phyloP scores from a whole-genome alignment of 1,140 invertebrate species.

The Aplysia californica region DNA sequence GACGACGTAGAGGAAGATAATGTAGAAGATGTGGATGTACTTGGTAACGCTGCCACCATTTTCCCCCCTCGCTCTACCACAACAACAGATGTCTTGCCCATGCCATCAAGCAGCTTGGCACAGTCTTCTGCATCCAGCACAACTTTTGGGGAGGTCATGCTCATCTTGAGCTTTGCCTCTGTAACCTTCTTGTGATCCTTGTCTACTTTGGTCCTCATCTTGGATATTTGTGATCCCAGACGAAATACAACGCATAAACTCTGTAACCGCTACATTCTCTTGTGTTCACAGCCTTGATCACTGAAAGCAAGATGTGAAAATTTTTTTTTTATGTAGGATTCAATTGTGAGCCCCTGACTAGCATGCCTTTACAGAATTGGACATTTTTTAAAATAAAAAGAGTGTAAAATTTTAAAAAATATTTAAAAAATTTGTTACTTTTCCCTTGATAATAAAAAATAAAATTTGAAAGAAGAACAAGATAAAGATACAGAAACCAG shows the following conservation, averaged over 20 bases:
- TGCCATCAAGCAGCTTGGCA: constrained; percentile 14
- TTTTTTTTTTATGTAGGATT: neutral
- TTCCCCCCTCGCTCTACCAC: constrained; percentile 14
- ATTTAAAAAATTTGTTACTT: no score
- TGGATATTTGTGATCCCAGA: no score
- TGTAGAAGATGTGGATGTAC: neutral
- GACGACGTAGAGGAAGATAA: neutral
- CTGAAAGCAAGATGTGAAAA: no score
- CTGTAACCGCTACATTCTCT: no score
- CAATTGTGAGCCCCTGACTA: neutral
- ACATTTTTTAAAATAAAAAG: neutral
- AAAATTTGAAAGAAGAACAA: no score
- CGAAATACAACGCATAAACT: no score
- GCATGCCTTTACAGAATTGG: neutral
- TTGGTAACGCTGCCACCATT: constrained; percentile 10
- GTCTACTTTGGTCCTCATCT: constrained; percentile 19
- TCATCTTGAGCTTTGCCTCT: constrained; percentile 7
- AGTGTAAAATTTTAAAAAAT: no score
- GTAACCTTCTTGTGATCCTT: neutral
- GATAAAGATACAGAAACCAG: no score
- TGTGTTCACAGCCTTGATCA: no score
- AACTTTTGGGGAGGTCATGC: constrained; percentile 20
- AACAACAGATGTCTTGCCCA: constrained; percentile 20
- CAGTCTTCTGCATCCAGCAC: constrained; percentile 22
- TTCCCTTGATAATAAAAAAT: no score